A percentile compares a stretch with the other conserved stretches of the same genome.
phyloP scores from a whole-genome alignment of 2,113 vertebrate genomes.

The Lampris incognitus region DNA sequence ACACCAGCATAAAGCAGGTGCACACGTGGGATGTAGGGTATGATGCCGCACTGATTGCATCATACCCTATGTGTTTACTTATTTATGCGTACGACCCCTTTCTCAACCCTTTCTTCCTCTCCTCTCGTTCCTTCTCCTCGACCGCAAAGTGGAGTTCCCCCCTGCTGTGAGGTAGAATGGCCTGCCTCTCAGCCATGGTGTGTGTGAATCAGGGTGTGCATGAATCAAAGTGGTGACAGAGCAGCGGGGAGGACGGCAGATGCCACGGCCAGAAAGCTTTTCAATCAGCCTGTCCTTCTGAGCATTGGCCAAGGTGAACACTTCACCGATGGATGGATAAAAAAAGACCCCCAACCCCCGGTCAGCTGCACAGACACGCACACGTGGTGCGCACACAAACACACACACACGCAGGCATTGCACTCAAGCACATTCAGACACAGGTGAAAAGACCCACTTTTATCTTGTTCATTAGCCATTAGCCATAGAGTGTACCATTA shows the following conservation, averaged over 20 bases:
- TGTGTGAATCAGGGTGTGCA: slow-evolving; percentile 67
- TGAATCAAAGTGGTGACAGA: slow-evolving; percentile 86
- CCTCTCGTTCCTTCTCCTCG: slow-evolving; percentile 51
- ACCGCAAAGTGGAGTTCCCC: slow-evolving; percentile 68
- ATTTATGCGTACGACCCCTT: slow-evolving; percentile 50
- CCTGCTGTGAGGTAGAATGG: slow-evolving; percentile 72
- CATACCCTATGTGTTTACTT: slow-evolving; percentile 6
- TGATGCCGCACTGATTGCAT: neutral
- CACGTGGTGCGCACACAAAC: neutral
- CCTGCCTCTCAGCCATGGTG: slow-evolving; percentile 69
- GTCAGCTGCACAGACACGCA: slow-evolving; percentile 24
- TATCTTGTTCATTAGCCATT: slow-evolving; percentile 74
- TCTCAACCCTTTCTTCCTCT: slow-evolving; percentile 23
- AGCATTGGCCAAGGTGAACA: slow-evolving; percentile 82
- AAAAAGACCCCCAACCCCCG: slow-evolving; percentile 58
- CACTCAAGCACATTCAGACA: slow-evolving; percentile 30
- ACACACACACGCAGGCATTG: slow-evolving; percentile 5
- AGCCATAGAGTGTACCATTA: slow-evolving; percentile 35
- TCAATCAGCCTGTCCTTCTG: slow-evolving; percentile 87
- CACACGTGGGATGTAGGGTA: slow-evolving; percentile 32
- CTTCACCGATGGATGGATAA: slow-evolving; percentile 58
- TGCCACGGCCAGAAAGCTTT: slow-evolving; percentile 85
- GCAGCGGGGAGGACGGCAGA: slow-evolving; percentile 84
- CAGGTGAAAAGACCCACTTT: slow-evolving; percentile 56
- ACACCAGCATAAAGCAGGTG: slow-evolving; percentile 53